phyloP scores from a whole-genome alignment of 2,797 vertebrate species.

The Garrulus glandarius region DNA sequence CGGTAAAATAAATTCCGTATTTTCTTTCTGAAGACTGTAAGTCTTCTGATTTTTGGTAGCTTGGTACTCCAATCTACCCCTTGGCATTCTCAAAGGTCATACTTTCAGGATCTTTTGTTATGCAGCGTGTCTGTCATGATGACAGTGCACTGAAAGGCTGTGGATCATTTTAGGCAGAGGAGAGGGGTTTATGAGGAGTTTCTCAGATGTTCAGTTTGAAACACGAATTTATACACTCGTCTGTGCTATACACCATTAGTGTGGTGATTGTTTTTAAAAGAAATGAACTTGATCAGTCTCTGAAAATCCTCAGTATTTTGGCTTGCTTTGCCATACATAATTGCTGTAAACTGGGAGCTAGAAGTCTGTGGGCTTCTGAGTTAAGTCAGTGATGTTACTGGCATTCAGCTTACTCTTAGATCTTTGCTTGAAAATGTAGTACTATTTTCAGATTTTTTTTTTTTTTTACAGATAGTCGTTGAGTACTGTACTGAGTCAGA shows the following conservation, averaged over 20 bases:
- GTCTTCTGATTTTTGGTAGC: not conserved
- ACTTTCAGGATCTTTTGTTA: not conserved
- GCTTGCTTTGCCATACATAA: not conserved
- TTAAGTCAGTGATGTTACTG: not conserved
- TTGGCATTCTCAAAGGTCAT: not conserved
- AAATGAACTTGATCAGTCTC: not conserved
- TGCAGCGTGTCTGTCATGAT: accelerated
- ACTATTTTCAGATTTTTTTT: not conserved
- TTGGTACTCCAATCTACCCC: not conserved
- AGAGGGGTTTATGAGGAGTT: not conserved
- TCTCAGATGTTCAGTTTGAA: not conserved
- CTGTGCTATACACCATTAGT: not conserved
- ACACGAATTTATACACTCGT: not conserved
- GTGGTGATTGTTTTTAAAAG: not conserved
- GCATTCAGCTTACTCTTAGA: not conserved
- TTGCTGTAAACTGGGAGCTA: not conserved
- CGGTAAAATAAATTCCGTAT: not conserved
- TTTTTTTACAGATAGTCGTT: not conserved
- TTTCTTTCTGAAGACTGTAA: not conserved
- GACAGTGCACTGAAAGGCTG: not conserved
- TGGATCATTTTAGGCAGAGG: not conserved
- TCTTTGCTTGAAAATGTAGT: not conserved
- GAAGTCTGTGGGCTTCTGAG: not conserved
- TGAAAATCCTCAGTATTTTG: not conserved
- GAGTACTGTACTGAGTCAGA: not conserved